Evolutionary conservation across 30 jellyfish, hydroid and myxozoan genomes (phyloP).

Genomic region (Cassiopea andromeda): DNA sequence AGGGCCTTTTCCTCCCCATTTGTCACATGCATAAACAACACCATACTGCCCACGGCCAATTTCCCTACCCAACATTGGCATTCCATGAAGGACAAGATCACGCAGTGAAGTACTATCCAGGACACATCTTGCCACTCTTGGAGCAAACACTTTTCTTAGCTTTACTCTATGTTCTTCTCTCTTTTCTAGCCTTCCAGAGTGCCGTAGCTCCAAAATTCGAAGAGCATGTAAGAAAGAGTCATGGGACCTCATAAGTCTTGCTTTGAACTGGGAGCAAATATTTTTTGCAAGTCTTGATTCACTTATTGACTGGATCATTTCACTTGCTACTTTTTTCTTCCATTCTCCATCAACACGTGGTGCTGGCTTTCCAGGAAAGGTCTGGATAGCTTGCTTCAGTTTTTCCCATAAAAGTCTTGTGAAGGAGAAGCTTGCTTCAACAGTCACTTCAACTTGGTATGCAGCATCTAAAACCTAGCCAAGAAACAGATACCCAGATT

Average conservation of each 20-base stretch:
- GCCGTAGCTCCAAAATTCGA: constrained; percentile 89
- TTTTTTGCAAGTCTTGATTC: constrained; percentile 96
- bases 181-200: constrained; percentile 93
- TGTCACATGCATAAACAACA: constrained; percentile 99
- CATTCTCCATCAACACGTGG: constrained; percentile 94
- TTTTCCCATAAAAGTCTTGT: constrained; percentile 97
- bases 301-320: constrained; percentile 89
- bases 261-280: constrained; percentile 93
- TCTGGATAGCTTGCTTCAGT: constrained; percentile 96
- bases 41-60: constrained; percentile 99
- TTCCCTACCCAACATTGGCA: constrained; percentile 98
- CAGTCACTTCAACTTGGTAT: constrained; percentile 98
- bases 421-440: constrained; percentile 97
- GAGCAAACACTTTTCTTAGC: constrained; percentile 96
- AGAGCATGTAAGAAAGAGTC: constrained; percentile 90
- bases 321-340: constrained; percentile 96
- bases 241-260: constrained; percentile 94
- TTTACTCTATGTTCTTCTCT: constrained; percentile 96
- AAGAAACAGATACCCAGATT: background rate
- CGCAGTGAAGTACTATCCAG: constrained; percentile 97
- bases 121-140: constrained; percentile 99
- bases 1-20: constrained; percentile 99
- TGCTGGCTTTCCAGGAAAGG: constrained; percentile 95
- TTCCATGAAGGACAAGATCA: constrained; percentile 93
- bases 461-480: constrained; percentile 97